These are phyloP conservation scores for Eurystomus glaucurus DNA, from an alignment of 2,797 vertebrate genomes.

Conservation along the genomic window DNA sequence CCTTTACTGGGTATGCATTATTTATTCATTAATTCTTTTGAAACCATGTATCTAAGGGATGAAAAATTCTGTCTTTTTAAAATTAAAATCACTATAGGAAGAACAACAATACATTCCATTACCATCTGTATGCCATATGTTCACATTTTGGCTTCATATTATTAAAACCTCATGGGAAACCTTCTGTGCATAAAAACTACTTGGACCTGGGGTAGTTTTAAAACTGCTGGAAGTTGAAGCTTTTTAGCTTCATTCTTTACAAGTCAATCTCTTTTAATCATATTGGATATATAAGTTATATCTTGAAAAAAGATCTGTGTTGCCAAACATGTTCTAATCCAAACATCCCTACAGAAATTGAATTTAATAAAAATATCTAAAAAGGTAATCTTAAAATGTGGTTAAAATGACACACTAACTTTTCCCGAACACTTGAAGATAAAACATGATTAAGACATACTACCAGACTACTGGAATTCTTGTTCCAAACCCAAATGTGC, in stretches of 20 bases:
- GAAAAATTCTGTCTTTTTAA: not conserved
- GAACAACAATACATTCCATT: conserved; percentile 10
- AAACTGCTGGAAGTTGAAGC: not conserved
- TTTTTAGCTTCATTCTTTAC: not conserved
- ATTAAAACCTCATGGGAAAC: conserved; percentile 40
- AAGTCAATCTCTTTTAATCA: not conserved
- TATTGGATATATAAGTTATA: not conserved
- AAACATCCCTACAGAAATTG: not conserved
- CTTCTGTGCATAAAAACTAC: not conserved
- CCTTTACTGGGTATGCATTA: not conserved
- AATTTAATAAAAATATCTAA: not conserved
- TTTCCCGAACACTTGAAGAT: not conserved
- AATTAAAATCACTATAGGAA: not conserved
- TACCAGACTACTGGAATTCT: not conserved
- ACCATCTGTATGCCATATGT: conserved; percentile 6
- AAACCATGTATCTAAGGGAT: not conserved
- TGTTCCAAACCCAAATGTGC: not conserved
- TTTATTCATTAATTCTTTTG: not conserved
- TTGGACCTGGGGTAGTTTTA: not conserved
- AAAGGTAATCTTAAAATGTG: not conserved
- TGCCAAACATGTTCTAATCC: not conserved
- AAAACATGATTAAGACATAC: not conserved
- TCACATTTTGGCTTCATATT: conserved; percentile 4
- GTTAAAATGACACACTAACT: not conserved
- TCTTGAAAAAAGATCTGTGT: not conserved